phyloP scores from a whole-genome alignment of 2,797 vertebrate genomes.

The Coranthus polyacanthus region DNA sequence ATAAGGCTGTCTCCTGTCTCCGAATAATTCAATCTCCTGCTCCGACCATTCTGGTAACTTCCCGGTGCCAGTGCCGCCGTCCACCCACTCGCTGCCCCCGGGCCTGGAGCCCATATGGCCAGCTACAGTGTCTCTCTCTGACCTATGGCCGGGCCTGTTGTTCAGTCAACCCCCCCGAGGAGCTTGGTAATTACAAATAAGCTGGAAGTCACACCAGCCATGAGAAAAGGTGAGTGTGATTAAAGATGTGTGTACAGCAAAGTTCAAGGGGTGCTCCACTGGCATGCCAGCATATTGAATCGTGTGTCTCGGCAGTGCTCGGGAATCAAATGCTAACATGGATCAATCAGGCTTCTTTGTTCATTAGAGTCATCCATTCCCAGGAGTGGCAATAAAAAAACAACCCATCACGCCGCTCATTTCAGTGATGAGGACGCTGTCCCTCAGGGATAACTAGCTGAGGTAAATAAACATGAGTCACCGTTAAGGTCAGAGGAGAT shows the following conservation, averaged over 20 bases:
- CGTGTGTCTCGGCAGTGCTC: constrained; percentile 20
- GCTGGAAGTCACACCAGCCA: constrained; percentile 67
- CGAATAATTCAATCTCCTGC: constrained; percentile 69
- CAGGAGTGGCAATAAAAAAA: constrained; percentile 55
- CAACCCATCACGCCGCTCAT: constrained; percentile 45
- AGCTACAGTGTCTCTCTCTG: constrained; percentile 54
- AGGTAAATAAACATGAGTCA: constrained; percentile 74
- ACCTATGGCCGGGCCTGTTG: constrained; percentile 73
- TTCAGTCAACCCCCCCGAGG: constrained; percentile 64
- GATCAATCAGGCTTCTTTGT: constrained; percentile 73
- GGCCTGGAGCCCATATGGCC: constrained; percentile 68
- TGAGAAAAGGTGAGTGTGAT: constrained; percentile 68
- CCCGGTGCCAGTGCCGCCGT: constrained; percentile 26
- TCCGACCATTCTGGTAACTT: constrained; percentile 42
- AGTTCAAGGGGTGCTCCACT: constrained; percentile 60
- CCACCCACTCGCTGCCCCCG: constrained; percentile 52
- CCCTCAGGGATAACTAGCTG: constrained; percentile 46
- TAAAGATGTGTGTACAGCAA: constrained; percentile 66
- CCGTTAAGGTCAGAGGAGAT: constrained; percentile 69
- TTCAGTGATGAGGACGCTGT: constrained; percentile 53
- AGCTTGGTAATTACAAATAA: constrained; percentile 75
- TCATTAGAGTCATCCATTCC: constrained; percentile 60
- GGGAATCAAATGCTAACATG: constrained; percentile 60
- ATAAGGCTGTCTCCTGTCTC: constrained; percentile 71
- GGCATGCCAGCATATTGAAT: constrained; percentile 37